Conservation (phyloP, 1,140 invertebrate genomes). For the silkworm (Bombyx mori) region ASM3026992v2 NC_085133.1:2800501-2801000, state of each 20-base stretch:
- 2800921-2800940: no score
- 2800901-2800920: no score
- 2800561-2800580: conserved; percentile 41
- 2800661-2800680: conserved; percentile 70
- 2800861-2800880: no score
- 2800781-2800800: no score
- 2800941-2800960: neutral
- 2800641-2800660: conserved; percentile 62
- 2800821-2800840: no score
- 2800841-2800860: no score
- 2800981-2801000: neutral
- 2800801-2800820: no score
- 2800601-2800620: conserved; percentile 57
- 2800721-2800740: neutral
- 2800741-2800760: no score
- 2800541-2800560: conserved; percentile 60
- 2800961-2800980: neutral
- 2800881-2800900: no score
- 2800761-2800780: no score
- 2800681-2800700: conserved; percentile 51
- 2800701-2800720: conserved; percentile 29
- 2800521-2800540: conserved; percentile 71
- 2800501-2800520: conserved; percentile 54
- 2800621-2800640: conserved; percentile 67
- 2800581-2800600: conserved; percentile 61